Base-by-base conservation (phyloP, 2,888 invertebrate species). In the Tortrix viridana region DNA sequence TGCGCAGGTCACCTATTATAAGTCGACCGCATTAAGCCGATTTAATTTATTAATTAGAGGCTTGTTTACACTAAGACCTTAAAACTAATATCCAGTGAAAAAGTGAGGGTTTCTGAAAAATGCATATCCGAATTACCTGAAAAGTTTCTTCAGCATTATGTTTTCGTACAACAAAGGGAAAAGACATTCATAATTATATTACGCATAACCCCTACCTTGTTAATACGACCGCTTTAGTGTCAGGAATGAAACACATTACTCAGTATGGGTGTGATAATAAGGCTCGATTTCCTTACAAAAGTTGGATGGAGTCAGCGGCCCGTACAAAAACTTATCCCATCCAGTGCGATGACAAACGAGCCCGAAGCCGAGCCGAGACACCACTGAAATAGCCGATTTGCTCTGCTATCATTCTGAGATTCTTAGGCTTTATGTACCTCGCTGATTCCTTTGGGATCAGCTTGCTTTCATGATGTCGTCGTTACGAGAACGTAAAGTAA, bases 281-380 rank as follows among this genome's bases (percentile, higher is more conserved):
- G 76, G 72, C 74, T 71, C 79, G 80, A 84, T 85, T 85, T 84
- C 76, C 84, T 84, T 81, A 84, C 84, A 86, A 89, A 88, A 86
- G 81, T 87, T 77, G 73, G 80, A 83, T 82, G 84, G 80, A 89
- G 85, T 88, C 87, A 88, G 85, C 80, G 85, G 79, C 77, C 79
- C 80, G 85, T 77, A 80, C 81, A 90, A 90, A 91, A 91, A 89
- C 87, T 89, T 86, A 86, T 86, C 85, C 86, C 83, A 85, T 87
- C 85, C 82, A 84, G 82, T 77, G 76, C 76, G 83, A 91, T 89
- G 91, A 91, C 88, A 91, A 91, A 91, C 86, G 89, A 85, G 73
- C 75, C 73, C 68, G 73, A 70, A 74, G 73, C 73, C 75, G 75
- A 74, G 77, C 66, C 67, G 79, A 77, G 79, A 81, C 84, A 82